Percentiles rank a stretch among this genome's conserved stretches.
phyloP scores from a whole-genome alignment of 1,140 invertebrate genomes.

The Centruroides vittatus region DNA sequence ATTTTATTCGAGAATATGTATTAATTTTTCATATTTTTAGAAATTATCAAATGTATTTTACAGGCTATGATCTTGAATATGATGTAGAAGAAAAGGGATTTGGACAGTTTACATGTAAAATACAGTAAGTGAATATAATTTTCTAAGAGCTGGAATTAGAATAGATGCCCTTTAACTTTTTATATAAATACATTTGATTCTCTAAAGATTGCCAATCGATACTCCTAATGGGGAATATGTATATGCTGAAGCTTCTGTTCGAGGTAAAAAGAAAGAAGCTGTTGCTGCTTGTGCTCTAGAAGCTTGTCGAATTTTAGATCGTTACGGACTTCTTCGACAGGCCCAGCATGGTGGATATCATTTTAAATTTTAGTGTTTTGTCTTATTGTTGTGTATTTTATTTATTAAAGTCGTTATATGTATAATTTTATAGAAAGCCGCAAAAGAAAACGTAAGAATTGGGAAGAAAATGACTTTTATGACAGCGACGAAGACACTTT shows the following conservation, averaged over 20 bases:
- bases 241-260: slow-evolving; percentile 66
- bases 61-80: slow-evolving; percentile 59
- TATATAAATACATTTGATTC: too few species aligned
- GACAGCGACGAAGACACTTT: slow-evolving; percentile 96
- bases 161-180: too few species aligned
- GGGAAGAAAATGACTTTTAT: slow-evolving; percentile 82
- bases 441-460: slow-evolving; percentile 55
- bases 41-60: too few species aligned
- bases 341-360: slow-evolving; percentile 48
- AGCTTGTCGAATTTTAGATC: slow-evolving; percentile 80
- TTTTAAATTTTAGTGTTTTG: not conserved
- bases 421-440: slow-evolving; percentile 35
- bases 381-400: not conserved
- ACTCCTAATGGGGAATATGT: slow-evolving; percentile 43
- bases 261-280: slow-evolving; percentile 88
- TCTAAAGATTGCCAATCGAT: too few species aligned
- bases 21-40: too few species aligned
- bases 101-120: slow-evolving; percentile 54
- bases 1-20: too few species aligned
- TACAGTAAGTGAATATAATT: slow-evolving; percentile 27
- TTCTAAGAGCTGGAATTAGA: too few species aligned
- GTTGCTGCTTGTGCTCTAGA: slow-evolving; percentile 85
- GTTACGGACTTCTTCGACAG: slow-evolving; percentile 58
- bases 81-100: slow-evolving; percentile 63
- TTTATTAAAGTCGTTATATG: not conserved